phyloP scores from a whole-genome alignment of 1,140 invertebrate species.

The Sitophilus oryzae region DNA sequence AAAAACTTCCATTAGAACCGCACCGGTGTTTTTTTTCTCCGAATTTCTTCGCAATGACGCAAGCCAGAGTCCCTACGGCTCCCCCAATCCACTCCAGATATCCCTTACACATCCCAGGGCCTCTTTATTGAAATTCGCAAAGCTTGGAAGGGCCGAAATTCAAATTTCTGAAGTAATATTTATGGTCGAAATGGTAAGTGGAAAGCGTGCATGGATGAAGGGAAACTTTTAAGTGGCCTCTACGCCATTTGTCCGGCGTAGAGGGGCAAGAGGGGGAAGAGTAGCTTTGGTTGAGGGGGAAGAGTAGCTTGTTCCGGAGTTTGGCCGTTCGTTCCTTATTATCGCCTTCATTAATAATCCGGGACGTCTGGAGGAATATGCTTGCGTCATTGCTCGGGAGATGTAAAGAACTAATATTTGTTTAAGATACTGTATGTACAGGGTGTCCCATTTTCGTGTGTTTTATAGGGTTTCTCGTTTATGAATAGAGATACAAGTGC shows the following conservation, averaged over 20 bases:
- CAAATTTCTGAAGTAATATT: constrained; percentile 25
- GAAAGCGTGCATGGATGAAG: constrained; percentile 12
- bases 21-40: not conserved
- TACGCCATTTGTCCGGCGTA: constrained; percentile 8
- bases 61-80: constrained; percentile 11
- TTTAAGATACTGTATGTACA: too few species aligned
- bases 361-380: constrained; percentile 6
- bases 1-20: constrained; percentile 1
- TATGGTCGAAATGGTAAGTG: constrained; percentile 22
- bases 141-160: constrained; percentile 19
- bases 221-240: constrained; percentile 22
- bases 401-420: too few species aligned
- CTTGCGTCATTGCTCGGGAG: not conserved
- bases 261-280: not conserved
- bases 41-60: not conserved
- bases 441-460: too few species aligned
- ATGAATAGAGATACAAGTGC: too few species aligned
- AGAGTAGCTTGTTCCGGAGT: not conserved
- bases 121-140: constrained; percentile 22
- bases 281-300: not conserved
- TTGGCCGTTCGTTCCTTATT: constrained; percentile 11
- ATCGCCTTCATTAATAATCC: constrained; percentile 18
- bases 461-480: too few species aligned
- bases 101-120: constrained; percentile 1
- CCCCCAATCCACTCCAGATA: constrained; percentile 20